A percentile compares a stretch with the other conserved stretches of the same genome.
phyloP scores from a whole-genome alignment of 2,797 vertebrate species.

The Amblyraja radiata region DNA sequence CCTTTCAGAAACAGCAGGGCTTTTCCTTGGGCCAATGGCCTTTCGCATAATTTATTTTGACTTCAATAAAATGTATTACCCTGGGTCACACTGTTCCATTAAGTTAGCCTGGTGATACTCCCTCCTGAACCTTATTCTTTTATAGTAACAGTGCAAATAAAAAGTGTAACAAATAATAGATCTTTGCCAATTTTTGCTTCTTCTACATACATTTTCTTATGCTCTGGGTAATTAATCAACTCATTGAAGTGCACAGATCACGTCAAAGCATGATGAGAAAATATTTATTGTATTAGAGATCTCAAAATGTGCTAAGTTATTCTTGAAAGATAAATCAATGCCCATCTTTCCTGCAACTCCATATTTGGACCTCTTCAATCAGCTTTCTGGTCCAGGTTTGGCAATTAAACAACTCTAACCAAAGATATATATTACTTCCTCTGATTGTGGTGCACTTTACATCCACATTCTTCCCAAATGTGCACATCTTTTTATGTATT shows the following conservation, averaged over 20 bases:
- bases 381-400: neutral
- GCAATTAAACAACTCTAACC: neutral
- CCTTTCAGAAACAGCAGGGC: neutral
- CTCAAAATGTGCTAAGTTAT: too few species aligned
- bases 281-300: neutral
- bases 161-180: neutral
- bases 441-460: neutral
- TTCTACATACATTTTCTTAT: neutral
- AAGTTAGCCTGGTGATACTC: slow-evolving; percentile 4
- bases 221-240: neutral
- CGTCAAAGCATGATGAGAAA: neutral
- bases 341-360: neutral
- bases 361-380: neutral
- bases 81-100: slow-evolving; percentile 30
- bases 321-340: neutral
- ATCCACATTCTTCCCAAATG: neutral
- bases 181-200: neutral
- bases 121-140: slow-evolving; percentile 1
- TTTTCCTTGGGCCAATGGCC: slow-evolving; percentile 18
- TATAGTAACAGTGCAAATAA: neutral
- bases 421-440: neutral
- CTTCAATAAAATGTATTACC: slow-evolving; percentile 29
- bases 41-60: slow-evolving; percentile 27
- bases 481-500: neutral
- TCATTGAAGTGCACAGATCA: neutral